Base-by-base conservation (phyloP, 2,113 vertebrate species). In the Seriola rivoliana region DNA sequence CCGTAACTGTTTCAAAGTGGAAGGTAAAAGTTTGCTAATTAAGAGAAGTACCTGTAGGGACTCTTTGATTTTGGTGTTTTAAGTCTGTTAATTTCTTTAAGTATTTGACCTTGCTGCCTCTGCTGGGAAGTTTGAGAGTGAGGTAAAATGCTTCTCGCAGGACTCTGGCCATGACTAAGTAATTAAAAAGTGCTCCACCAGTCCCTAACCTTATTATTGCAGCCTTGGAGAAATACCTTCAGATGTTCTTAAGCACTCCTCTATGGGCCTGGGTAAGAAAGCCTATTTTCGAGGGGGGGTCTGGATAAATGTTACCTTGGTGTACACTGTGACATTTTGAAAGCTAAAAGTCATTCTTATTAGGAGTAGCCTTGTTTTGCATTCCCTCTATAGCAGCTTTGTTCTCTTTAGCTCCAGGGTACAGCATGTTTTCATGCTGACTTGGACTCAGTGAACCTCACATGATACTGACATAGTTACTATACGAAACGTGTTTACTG, bases 141-240 rank as follows among this genome's bases (percentile, higher is more conserved):
- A 84, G 76, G 75, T 88, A 77, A 62, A 78, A 71, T 8, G 4
- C 63, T 80, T 67, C 79, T 88, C 38, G 0, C 63, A 89, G 74
- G 81, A 89, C 89, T 82, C 72, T 59, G 74, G 75, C 87, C 64
- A 72, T 84, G 81, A 80, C 83, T 78, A 76, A 84, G 86, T 90
- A 93, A 93, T 94, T 93, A 91, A 91, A 91, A 92, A 88, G 50
- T 66, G 81, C 85, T 81, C 81, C 79, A 65, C 63, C 62, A 84
- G 83, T 78, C 69, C 77, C 67, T 67, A 79, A 90, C 76, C 85
- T 91, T 86, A 91, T 92, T 80, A 85, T 84, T 85, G 52, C 36
- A 82, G 78, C 52, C 82, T 83, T 63, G 81, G 71, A 85, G 78
- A 83, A 83, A 85, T 82, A 89, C 73, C 65, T 65, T 88, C 63